Conservation (phyloP, 2,113 vertebrate species). For the Pterocles orientalis region DNA sequence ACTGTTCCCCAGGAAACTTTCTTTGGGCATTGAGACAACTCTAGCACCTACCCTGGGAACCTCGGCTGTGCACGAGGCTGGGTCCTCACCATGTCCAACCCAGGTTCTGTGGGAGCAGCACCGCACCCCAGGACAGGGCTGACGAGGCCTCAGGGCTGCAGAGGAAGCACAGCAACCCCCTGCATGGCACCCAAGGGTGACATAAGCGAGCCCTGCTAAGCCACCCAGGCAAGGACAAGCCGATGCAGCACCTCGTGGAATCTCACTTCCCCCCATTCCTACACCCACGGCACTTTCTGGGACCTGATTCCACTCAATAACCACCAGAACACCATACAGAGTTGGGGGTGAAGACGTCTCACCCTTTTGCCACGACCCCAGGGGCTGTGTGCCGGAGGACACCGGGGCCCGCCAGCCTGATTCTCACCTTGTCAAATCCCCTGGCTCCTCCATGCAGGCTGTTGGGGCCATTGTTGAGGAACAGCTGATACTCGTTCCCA, state of each 20-base stretch:
- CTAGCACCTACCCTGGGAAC: background rate
- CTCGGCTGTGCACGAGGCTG: background rate
- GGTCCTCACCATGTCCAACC: accelerated
- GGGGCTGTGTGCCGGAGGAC: background rate
- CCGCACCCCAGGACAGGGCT: background rate
- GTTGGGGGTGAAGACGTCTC: accelerated
- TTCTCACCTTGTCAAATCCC: conserved; percentile 91
- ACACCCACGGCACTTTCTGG: background rate
- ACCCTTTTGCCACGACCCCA: background rate
- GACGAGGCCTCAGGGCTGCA: background rate
- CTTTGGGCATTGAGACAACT: background rate
- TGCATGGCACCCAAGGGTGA: background rate
- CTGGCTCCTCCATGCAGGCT: conserved; percentile 88
- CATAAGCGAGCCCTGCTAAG: background rate
- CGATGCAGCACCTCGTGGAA: background rate
- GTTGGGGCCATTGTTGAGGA: conserved; percentile 89
- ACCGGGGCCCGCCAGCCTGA: accelerated
- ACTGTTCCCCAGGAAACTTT: background rate
- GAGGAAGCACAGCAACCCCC: background rate
- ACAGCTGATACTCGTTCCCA: conserved; percentile 81
- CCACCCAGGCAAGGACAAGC: background rate
- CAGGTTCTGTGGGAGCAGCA: background rate
- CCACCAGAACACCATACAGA: background rate
- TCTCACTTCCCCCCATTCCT: background rate
- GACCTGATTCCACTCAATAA: background rate